A percentile compares a stretch with the other conserved stretches of the same genome.
These are phyloP conservation scores for Thamnophis elegans DNA, from an alignment of 2,797 vertebrate genomes.

Conservation along the genomic window DNA sequence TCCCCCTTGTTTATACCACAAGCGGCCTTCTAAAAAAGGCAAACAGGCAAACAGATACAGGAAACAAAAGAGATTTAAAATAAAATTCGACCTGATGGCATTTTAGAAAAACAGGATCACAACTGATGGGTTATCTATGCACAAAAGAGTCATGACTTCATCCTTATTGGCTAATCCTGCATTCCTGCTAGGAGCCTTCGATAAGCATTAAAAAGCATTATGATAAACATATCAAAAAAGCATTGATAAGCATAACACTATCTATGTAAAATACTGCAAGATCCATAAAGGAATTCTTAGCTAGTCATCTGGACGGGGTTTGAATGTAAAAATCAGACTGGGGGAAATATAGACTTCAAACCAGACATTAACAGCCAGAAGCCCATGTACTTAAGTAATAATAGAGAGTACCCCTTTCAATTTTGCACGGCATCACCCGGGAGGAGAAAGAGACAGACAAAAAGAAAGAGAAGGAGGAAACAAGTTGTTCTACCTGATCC, in stretches of 20 bases:
- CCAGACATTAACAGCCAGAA: not conserved
- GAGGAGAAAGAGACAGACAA: not conserved
- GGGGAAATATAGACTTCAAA: not conserved
- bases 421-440: not conserved
- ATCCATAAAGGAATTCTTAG: not conserved
- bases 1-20: not conserved
- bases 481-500: constrained; percentile 33
- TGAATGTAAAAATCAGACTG: not conserved
- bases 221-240: not conserved
- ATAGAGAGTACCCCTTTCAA: not conserved
- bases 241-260: not conserved
- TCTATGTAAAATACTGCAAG: not conserved
- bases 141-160: not conserved
- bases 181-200: not conserved
- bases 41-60: not conserved
- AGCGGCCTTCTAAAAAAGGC: not conserved
- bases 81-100: not conserved
- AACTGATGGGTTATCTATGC: constrained; percentile 9
- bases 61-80: not conserved
- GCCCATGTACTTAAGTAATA: not conserved
- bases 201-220: not conserved
- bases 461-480: not conserved
- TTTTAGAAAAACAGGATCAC: not conserved
- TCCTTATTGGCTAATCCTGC: not conserved
- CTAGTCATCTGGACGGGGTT: not conserved